Conservation (phyloP, 2,888 invertebrate species). For the Rhogogaster chlorosoma region DNA sequence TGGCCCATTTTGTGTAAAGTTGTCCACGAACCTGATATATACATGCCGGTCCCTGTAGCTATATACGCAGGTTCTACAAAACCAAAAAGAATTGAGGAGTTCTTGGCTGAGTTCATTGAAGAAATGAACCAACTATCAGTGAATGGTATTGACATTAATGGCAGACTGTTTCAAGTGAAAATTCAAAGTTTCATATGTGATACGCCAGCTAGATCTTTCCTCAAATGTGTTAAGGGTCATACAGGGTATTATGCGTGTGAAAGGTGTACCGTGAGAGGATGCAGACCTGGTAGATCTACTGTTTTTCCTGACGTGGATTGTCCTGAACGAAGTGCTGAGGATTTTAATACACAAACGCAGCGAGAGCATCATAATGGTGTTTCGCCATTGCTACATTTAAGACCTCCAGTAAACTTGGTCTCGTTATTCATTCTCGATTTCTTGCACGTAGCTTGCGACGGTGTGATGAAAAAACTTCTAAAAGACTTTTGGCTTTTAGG, state of each 20-base stretch:
- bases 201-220: slow-evolving; percentile 54
- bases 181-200: slow-evolving; percentile 57
- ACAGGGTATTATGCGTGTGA: slow-evolving; percentile 54
- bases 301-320: not conserved
- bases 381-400: slow-evolving; percentile 24
- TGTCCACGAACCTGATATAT: slow-evolving; percentile 19
- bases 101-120: not conserved
- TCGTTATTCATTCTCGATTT: slow-evolving; percentile 25
- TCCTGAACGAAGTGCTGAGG: not conserved
- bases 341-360: slow-evolving; percentile 3
- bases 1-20: slow-evolving; percentile 43
- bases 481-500: slow-evolving; percentile 50
- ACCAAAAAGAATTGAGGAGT: slow-evolving; percentile 14
- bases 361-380: slow-evolving; percentile 32
- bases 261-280: slow-evolving; percentile 39
- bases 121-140: slow-evolving; percentile 25
- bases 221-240: slow-evolving; percentile 55
- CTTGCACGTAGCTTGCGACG: slow-evolving; percentile 50
- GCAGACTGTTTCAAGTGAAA: slow-evolving; percentile 46
- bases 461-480: slow-evolving; percentile 56
- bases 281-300: not conserved
- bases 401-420: not conserved
- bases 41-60: not conserved
- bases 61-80: slow-evolving; percentile 14
- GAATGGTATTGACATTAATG: slow-evolving; percentile 6